These are phyloP conservation scores for Microcaecilia unicolor DNA, from an alignment of 2,797 vertebrate species.

Conservation along the genomic window DNA sequence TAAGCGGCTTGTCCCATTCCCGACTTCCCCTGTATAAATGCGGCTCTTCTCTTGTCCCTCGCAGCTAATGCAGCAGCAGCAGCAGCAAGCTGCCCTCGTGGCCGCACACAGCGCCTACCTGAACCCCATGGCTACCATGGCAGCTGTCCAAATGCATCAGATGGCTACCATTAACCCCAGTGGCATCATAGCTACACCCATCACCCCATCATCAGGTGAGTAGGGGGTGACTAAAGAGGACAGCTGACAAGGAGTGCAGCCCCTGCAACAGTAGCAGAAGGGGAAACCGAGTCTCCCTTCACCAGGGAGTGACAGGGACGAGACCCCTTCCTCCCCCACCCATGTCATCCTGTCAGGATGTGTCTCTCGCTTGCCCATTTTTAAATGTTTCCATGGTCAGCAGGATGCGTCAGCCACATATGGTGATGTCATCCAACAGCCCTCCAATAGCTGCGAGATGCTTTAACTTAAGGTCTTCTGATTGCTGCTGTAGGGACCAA, in stretches of 20 bases:
- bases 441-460: too few species aligned
- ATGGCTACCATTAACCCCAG: slow-evolving; percentile 86
- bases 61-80: slow-evolving; percentile 90
- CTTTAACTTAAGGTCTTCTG: background rate
- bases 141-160: slow-evolving; percentile 89
- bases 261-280: too few species aligned
- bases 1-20: too few species aligned
- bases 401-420: too few species aligned
- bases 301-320: too few species aligned
- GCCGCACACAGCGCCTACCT: slow-evolving; percentile 88
- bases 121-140: slow-evolving; percentile 89
- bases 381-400: too few species aligned
- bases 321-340: too few species aligned
- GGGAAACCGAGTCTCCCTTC: too few species aligned
- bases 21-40: background rate
- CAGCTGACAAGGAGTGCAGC: too few species aligned
- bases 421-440: too few species aligned
- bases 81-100: slow-evolving; percentile 83
- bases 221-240: background rate
- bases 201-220: slow-evolving; percentile 56
- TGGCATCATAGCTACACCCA: slow-evolving; percentile 83
- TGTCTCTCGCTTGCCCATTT: too few species aligned
- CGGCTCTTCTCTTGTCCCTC: background rate
- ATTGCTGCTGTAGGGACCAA: slow-evolving; percentile 65
- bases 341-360: too few species aligned